A percentile compares a stretch with the other conserved stretches of the same genome.
phyloP scores from a whole-genome alignment of 2,888 invertebrate species.

The Eulithis prunata region DNA sequence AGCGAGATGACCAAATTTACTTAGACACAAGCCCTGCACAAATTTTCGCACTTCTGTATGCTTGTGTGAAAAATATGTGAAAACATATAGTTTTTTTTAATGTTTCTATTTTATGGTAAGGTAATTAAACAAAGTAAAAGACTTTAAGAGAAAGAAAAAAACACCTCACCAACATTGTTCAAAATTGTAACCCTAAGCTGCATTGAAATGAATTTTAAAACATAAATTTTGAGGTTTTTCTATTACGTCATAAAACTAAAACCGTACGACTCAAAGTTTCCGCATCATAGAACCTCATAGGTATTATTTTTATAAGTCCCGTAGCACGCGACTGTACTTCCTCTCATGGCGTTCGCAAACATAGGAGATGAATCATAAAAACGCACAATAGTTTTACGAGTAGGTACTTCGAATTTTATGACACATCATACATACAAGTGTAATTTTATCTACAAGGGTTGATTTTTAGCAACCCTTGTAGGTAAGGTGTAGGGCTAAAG shows the following conservation, averaged over 20 bases:
- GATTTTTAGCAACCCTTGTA: neutral
- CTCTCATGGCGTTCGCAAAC: slow-evolving; percentile 67
- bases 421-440: slow-evolving; percentile 36
- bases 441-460: neutral
- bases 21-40: slow-evolving; percentile 74
- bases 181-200: no score
- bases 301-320: slow-evolving; percentile 45
- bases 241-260: slow-evolving; percentile 16
- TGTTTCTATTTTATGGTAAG: no score
- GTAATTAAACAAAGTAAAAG: no score
- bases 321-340: slow-evolving; percentile 57
- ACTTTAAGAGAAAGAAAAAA: no score
- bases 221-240: neutral
- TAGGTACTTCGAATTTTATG: slow-evolving; percentile 68
- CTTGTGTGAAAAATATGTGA: slow-evolving; percentile 36
- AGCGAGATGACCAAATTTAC: slow-evolving; percentile 82
- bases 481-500: neutral
- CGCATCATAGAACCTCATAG: slow-evolving; percentile 22
- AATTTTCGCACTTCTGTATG: slow-evolving; percentile 62
- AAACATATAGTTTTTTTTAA: no score
- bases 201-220: no score
- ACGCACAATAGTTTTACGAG: slow-evolving; percentile 79
- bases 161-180: no score
- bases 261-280: slow-evolving; percentile 4
- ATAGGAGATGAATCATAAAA: slow-evolving; percentile 81